Base-by-base conservation (phyloP, 2,888 invertebrate genomes). In the Drosophila longiperda region DNA sequence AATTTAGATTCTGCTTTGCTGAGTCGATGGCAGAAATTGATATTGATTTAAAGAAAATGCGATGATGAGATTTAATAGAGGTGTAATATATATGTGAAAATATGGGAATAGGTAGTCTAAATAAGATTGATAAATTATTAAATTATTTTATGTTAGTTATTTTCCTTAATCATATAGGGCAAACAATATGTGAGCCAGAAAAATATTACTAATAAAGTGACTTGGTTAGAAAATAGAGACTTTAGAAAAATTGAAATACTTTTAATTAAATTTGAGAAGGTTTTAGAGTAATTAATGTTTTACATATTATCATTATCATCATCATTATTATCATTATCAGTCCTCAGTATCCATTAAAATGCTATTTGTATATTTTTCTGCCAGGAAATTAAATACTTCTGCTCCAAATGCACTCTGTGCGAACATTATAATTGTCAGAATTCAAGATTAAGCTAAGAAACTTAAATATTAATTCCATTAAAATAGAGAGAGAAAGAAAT, bases 111-210 rank as follows among this genome's bases (percentile, higher is more conserved):
- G 8, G 4, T 1, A 15, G 45, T 23, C 45, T 20, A 15, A 15
- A 8, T 8, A 15, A 15, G 3, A 23, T 23, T 23, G 7, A 15
- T 15, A 3, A 45, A 0, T 20, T 7, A 20, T 20, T 42, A 42
- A 20, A 2, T 20, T 42, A n/a, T 9, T 40, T 40, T 17, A 4
- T 9, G 3, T 9, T 40, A 5, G n/a, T 40, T 40, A 40, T 40
- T 40, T 17, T 3, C 36, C 36, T 17, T 40, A 9, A 8, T 3
- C 0, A 17, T 40, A n/a, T 8, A 17, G 38, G 8, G 3, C 38
- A 8, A 38, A 3, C 17, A n/a, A 40, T 2, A n/a, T 3, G 4
- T 4, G 9, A n/a, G 1, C n/a, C 4, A 40, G 4, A 0, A 0
- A n/a, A n/a, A n/a, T n/a, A 42, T 6, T 11, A n/a, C 2, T 11